Evolutionary conservation across 2,797 vertebrate genomes (phyloP), one percentile per base, ranked within the genome.

Genomic region (Pipistrellus nathusii): DNA sequence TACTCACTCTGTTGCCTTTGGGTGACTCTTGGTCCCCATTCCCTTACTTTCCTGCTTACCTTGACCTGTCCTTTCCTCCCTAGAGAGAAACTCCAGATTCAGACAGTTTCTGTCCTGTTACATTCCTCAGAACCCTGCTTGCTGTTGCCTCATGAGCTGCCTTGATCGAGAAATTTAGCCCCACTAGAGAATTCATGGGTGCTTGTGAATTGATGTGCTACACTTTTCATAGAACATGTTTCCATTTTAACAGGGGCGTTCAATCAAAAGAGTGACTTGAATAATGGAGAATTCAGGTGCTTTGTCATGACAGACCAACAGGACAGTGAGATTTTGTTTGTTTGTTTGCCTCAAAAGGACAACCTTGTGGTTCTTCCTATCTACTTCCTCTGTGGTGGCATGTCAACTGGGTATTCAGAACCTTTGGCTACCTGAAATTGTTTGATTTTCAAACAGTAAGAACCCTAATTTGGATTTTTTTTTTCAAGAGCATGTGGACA

Each of bases 131-230:
- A 55, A 80, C 9, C 25, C 72, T 48, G 59, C 30, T 59, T 64
- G 17, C 59, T 88, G 2, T 59, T 48, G 14, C 48, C 41, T 72
- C 78, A 66, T 23, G 51, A 21, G 30, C 15, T 81, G 23, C 83
- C 91, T 93, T 92, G 51, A n/a, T 53, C 90, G 87, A 95, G 85
- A 96, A 96, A 93, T 91, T 32, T 83, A 78, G 85, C 38, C 69
- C 35, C 13, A 17, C 44, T 46, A 69, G 85, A 77, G 64, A 90
- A 92, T 86, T 51, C 38, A n/a, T 77, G 69, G 10, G 30, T 57
- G 46, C 51, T 88, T 90, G 46, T 86, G 73, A 66, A 68, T 44
- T 90, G 82, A 94, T 85, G 69, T 85, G 66, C 15, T 30, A 84
- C 32, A 6, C 5, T 91, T 89, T 73, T 86, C 64, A 80, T 78